These are phyloP conservation scores for Acromyrmex charruanus DNA, from an alignment of 1,140 invertebrate genomes.

Conservation along the genomic window DNA sequence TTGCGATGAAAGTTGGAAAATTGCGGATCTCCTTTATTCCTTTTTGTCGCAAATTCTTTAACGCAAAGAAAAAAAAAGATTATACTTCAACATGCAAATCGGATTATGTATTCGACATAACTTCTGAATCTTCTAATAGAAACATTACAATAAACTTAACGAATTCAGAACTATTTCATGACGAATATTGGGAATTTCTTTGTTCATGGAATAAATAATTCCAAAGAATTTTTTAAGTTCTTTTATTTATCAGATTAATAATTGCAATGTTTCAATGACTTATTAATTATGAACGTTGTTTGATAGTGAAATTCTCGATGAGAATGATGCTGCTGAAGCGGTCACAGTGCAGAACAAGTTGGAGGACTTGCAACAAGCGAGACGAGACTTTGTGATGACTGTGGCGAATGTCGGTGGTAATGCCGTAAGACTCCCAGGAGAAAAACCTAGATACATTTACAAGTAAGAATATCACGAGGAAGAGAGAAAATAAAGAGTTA, in stretches of 20 bases:
- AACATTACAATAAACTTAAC: neutral
- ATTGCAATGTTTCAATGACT: neutral
- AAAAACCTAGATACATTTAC: conserved; percentile 28
- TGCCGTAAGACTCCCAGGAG: conserved; percentile 62
- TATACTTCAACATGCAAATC: neutral
- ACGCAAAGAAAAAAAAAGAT: neutral
- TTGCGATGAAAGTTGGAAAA: neutral
- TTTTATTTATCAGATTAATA: neutral
- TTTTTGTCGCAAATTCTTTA: neutral
- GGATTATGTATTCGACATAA: neutral
- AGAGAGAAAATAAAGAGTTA: neutral
- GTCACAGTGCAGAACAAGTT: conserved; percentile 72
- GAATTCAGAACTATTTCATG: neutral
- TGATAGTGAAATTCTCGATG: conserved; percentile 71
- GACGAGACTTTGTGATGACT: conserved; percentile 79
- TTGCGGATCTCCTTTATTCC: neutral
- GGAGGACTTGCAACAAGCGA: conserved; percentile 77
- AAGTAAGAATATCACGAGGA: neutral
- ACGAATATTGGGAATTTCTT: neutral
- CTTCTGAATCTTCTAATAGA: neutral
- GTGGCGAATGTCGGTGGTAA: conserved; percentile 77
- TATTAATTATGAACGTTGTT: neutral
- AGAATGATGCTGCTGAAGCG: conserved; percentile 77
- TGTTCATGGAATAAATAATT: neutral
- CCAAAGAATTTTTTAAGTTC: neutral